phyloP scores from a whole-genome alignment of 2,888 invertebrate genomes.

The Dynastes maya region DNA sequence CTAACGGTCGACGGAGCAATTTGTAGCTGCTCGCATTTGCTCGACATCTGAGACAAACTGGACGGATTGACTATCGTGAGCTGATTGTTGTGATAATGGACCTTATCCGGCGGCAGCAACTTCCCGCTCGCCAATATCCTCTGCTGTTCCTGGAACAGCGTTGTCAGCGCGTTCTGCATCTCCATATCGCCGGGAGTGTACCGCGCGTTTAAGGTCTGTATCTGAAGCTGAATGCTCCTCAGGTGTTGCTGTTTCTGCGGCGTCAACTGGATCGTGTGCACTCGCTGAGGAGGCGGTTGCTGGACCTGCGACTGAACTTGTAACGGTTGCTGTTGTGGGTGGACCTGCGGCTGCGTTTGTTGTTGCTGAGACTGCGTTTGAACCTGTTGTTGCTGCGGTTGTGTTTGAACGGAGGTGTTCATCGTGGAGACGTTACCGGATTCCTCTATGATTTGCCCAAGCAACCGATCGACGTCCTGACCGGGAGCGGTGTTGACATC shows the following conservation, averaged over 20 bases:
- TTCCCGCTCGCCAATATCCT: slow-evolving; percentile 82
- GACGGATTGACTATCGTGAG: slow-evolving; percentile 69
- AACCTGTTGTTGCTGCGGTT: slow-evolving; percentile 77
- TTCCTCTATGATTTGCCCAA: slow-evolving; percentile 68
- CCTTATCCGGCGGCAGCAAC: slow-evolving; percentile 75
- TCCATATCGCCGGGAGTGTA: slow-evolving; percentile 69
- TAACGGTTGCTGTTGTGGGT: slow-evolving; percentile 81
- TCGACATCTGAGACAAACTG: slow-evolving; percentile 54
- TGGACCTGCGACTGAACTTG: slow-evolving; percentile 76
- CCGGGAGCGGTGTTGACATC: slow-evolving; percentile 35
- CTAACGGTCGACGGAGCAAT: slow-evolving; percentile 47
- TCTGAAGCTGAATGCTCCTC: slow-evolving; percentile 79
- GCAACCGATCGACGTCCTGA: slow-evolving; percentile 66
- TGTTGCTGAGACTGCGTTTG: slow-evolving; percentile 80
- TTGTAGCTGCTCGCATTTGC: slow-evolving; percentile 39
- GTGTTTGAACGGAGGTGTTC: slow-evolving; percentile 41
- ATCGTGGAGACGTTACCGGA: slow-evolving; percentile 52
- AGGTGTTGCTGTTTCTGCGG: slow-evolving; percentile 80
- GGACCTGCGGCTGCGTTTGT: slow-evolving; percentile 73
- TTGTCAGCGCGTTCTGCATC: slow-evolving; percentile 66
- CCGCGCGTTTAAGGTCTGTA: slow-evolving; percentile 76
- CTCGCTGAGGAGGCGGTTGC: slow-evolving; percentile 71
- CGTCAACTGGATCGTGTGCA: slow-evolving; percentile 83
- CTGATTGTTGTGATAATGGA: slow-evolving; percentile 72
- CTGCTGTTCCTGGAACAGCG: slow-evolving; percentile 79